Base-by-base conservation (phyloP, 53 echinoderm and acorn worm genomes). In the Astropecten irregularis region DNA sequence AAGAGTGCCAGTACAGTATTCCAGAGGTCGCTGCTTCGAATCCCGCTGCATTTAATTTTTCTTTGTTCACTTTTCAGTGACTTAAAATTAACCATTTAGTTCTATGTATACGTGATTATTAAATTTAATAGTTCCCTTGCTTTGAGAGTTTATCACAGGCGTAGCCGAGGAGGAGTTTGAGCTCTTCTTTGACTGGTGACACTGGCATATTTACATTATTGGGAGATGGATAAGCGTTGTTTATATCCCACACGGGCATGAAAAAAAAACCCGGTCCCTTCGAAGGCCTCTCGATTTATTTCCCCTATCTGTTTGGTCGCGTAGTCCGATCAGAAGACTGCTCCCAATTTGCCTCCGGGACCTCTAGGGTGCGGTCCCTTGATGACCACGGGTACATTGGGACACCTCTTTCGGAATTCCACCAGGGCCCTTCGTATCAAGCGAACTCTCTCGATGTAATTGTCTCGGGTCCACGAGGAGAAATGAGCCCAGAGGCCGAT, bases 401-500 rank as follows among this genome's bases (percentile, higher is more conserved):
- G 86, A 67, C 86, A 86, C 7, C 66, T 54, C n/a, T 67, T 33
- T 19, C 66, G 40, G 30, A 86, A 55, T 54, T 33, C 51, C 27
- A 77, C 20, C 8, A 86, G 30, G 2, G 77, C 86, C 31, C 56
- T 39, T 29, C 86, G 52, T 4, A 86, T 63, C 9, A 86, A 67
- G 33, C 66, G 73, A 14, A 77, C 36, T 42, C 86, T 52, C 28
- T 86, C 86, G 27, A 52, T 49, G 68, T 86, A 86, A 9, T 67
- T 77, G 23, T 55, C 77, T 4, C 77, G 77, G 9, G 86, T 86
- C 86, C 86, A 86, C 9, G 61, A 56, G 11, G 77, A 40, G 26
- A 77, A 86, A 44, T 86, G 86, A 2, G 86, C 86, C 86, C 86
- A 77, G 18, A 46, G 86, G 15, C 68, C 62, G 46, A 86, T 30